A percentile compares a stretch with the other conserved stretches of the same genome.
phyloP scores from a whole-genome alignment of 2,888 invertebrate genomes.

The Chaetogeoica ovagalla region DNA sequence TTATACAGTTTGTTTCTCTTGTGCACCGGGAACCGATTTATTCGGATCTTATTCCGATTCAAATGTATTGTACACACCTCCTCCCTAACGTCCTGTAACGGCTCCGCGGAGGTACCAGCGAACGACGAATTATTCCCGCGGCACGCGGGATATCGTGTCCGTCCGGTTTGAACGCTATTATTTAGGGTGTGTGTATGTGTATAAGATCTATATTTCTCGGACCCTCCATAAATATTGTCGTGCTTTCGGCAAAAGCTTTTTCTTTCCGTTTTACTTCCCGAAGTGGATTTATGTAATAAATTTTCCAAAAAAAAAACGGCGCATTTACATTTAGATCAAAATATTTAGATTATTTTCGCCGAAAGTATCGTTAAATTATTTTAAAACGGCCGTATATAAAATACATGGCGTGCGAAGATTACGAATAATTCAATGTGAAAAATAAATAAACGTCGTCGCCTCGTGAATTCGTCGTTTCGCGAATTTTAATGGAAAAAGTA shows the following conservation, averaged over 20 bases:
- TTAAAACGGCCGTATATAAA: not conserved
- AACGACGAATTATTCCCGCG: slow-evolving; percentile 46
- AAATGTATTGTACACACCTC: slow-evolving; percentile 10
- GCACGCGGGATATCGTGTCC: slow-evolving; percentile 37
- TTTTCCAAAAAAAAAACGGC: not conserved
- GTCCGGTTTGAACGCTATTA: slow-evolving; percentile 42
- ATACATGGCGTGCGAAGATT: not conserved
- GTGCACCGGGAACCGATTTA: slow-evolving; percentile 39
- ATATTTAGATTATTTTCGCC: slow-evolving; percentile 19
- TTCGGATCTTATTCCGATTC: slow-evolving; percentile 38
- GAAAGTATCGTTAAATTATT: not conserved
- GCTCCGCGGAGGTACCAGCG: slow-evolving; percentile 1
- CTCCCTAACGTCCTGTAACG: slow-evolving; percentile 21
- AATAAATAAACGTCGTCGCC: not conserved
- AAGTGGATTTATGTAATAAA: slow-evolving; percentile 45
- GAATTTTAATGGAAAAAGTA: not conserved
- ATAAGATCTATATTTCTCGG: slow-evolving; percentile 52
- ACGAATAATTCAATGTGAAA: not conserved
- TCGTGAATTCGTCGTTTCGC: not conserved
- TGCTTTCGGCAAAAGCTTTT: slow-evolving; percentile 48
- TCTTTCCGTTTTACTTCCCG: slow-evolving; percentile 37
- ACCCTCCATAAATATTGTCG: slow-evolving; percentile 51
- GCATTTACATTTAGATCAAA: slow-evolving; percentile 44
- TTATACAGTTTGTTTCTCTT: slow-evolving; percentile 41
- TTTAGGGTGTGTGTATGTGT: slow-evolving; percentile 40